Evolutionary conservation across 2,888 invertebrate genomes (phyloP), one percentile per base, ranked within the genome.

Genomic region (Lasioglossum villosulum): DNA sequence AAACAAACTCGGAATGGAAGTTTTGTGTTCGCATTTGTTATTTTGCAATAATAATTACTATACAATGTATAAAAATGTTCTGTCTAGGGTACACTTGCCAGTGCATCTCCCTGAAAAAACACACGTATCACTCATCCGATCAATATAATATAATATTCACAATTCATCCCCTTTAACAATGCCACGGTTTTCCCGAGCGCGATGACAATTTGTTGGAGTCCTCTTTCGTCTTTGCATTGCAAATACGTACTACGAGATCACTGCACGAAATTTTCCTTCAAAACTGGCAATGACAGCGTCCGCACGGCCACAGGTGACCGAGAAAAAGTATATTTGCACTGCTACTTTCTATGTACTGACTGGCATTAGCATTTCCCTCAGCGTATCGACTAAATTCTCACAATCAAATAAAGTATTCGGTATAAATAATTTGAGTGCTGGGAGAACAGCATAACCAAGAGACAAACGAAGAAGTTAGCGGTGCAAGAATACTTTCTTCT

Each of bases 1-100:
- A 92, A 84, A 89, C 88, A 87, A 37, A 70, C 88, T 91, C 82
- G 74, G 84, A 86, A 90, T 80, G 82, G 82, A 80, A 88, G 80
- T 77, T 84, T 83, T 86, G 75, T 34, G 78, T 83, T 83, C 82
- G 79, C 73, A 80, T 90, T 86, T 89, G 78, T 89, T 89, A 83
- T 89, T 84, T 80, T 56, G 72, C 79, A 72, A 68, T 78, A 77
- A 78, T 71, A 82, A 76, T 80, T 78, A 86, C 76, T 87, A 76
- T 81, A 87, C 85, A 88, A 83, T 42, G 79, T 87, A 85, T 37
- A 85, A 87, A 85, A 85, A 83, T 77, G 74, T 79, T 66, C 81
- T 81, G 72, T 75, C 75, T 83, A n/a, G 75, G 56, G 75, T 42
- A 45, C 52, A 71, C 34, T 48, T 48, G 27, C 74, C 66, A 78